A percentile compares a stretch with the other conserved stretches of the same genome.
These are phyloP conservation scores for Chrysolina oricalcia DNA, from an alignment of 2,888 invertebrate genomes.

Conservation along the genomic window DNA sequence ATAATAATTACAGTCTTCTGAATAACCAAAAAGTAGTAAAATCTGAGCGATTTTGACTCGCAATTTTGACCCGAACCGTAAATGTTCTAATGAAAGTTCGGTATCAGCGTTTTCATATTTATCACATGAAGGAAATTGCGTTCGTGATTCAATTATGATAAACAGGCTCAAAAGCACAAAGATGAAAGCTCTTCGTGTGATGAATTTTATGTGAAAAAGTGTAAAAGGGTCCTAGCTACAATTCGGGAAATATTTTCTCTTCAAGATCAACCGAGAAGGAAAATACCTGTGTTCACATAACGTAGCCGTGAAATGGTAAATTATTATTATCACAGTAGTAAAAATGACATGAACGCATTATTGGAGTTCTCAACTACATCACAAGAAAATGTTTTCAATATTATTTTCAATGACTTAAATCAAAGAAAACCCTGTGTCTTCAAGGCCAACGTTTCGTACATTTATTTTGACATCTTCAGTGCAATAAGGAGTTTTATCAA, in stretches of 20 bases:
- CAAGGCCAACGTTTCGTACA: too few relatives aligned
- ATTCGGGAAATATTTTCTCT: too few relatives aligned
- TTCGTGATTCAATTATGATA: slow-evolving; percentile 5
- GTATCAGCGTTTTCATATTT: slow-evolving; percentile 3
- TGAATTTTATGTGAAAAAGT: neutral
- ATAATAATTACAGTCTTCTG: neutral
- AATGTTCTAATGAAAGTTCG: neutral
- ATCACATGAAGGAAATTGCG: slow-evolving; percentile 13
- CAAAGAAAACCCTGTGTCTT: too few relatives aligned
- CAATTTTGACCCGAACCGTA: neutral
- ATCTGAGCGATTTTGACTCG: neutral
- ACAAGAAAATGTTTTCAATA: too few relatives aligned
- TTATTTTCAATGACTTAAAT: too few relatives aligned
- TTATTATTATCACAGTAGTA: too few relatives aligned
- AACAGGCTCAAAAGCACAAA: neutral
- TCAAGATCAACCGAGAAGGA: neutral
- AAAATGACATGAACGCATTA: too few relatives aligned
- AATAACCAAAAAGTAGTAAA: neutral
- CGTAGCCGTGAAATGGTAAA: too few relatives aligned
- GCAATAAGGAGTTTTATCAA: too few relatives aligned
- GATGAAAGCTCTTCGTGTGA: neutral
- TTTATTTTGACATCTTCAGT: too few relatives aligned
- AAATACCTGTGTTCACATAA: neutral
- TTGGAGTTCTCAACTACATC: too few relatives aligned
- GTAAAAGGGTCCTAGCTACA: neutral